Base-by-base conservation (phyloP, 2,113 vertebrate species). In the Herpetotheres cachinnans region DNA sequence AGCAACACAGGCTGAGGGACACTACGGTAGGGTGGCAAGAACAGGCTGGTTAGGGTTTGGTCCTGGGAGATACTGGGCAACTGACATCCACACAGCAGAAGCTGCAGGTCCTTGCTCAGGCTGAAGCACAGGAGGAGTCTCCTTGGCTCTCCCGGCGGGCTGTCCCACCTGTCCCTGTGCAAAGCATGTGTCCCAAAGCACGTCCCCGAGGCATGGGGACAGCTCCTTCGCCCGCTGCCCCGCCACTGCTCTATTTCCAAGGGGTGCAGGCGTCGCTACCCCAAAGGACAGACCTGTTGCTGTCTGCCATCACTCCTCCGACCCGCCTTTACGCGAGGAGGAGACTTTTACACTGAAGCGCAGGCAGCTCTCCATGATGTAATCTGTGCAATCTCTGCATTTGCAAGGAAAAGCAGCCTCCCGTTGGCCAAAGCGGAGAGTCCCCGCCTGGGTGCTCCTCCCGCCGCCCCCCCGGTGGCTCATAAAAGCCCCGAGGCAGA, bases 331-430 rank as follows among this genome's bases (percentile, higher is more conserved):
- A 18, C 44, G 54, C 40, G 15, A 46, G 92, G n/a, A 72, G 94
- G 89, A 96, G 97, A 86, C 98, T 98, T 59, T 97, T 93, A 95
- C 87, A 80, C 89, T 93, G 98, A 97, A 97, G 96, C 65, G 26
- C 93, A 91, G 94, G 84, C 97, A 62, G 86, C 89, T 82, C 82
- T 63, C 98, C 98, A 98, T 98, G 98, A 98, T 97, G 98, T 98
- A 98, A 98, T 98, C 96, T 55, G 97, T 79, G 95, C 96, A n/a
- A 82, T 73, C 82, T 32, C 77, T 19, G 65, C 90, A 20, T 83
- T 91, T 73, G 93, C 95, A 47, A 52, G 89, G 73, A 69, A 18
- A 95, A 86, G n/a, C 67, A 16, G 65, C 78, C 38, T 78, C 74
- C 81, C 93, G 98, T 98, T 98, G 98, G 98, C 93, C 61, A 3